Evolutionary conservation across 2,113 vertebrate genomes (phyloP), one percentile per base, ranked within the genome.

Genomic region (Myrmecophaga tridactyla): DNA sequence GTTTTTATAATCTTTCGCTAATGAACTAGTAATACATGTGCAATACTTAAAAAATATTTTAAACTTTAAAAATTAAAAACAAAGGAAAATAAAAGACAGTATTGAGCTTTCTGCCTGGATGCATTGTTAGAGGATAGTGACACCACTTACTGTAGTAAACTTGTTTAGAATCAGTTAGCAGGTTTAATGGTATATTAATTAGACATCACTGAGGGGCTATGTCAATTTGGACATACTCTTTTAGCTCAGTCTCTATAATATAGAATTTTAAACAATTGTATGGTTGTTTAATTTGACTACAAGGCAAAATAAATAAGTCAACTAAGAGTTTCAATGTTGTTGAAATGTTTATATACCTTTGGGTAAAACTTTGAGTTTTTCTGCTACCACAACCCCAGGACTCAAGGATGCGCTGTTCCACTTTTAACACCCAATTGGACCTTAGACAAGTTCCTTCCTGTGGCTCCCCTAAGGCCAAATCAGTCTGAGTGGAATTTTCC

Each of bases 211-310:
- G 21, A 72, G 69, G 76, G 8, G 14, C 20, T 77, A 58, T 72
- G 14, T 34, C 93, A 80, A 73, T 51, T 89, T 43, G 39, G 86
- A 53, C 58, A 94, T 34, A 65, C 14, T 0, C 0, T 39, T 92
- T 77, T 82, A 86, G 36, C 4, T 93, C 82, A 69, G 17, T 65
- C 15, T 83, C 69, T 93, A 69, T 21, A 90, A 96, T 72, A 36
- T 20, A 51, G 11, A 83, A 63, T 53, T 72, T 29, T 92, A 56
- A 7, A 48, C 58, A 85, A 60, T 10, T 18, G 46, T 76, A 3
- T 78, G 25, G 31, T 72, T 51, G 13, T 51, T 95, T 62, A 67
- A 46, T 85, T 6, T 62, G 2, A 5, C 7, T 56, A 21, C 12
- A 56, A n/a, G 14, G 29, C 15, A 20, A 86, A 72, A 23, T 83